phyloP scores from a whole-genome alignment of 2,888 invertebrate genomes.

The Meghimatium bilineatum region DNA sequence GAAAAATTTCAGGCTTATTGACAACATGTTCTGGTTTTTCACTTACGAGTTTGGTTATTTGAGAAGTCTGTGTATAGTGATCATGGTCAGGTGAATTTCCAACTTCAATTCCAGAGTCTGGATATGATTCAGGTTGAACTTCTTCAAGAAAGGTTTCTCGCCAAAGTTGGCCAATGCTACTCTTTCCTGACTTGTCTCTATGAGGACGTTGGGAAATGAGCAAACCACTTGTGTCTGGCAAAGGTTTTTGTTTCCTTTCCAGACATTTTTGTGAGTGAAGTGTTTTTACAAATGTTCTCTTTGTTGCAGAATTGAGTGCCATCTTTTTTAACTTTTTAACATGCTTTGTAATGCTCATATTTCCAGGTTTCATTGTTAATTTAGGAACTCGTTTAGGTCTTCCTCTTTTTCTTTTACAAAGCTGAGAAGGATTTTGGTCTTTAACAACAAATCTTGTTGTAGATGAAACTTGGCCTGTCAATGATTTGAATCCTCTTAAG shows the following conservation, averaged over 20 bases:
- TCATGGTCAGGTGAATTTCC: slow-evolving; percentile 46
- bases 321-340: slow-evolving; percentile 40
- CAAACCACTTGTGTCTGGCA: slow-evolving; percentile 2
- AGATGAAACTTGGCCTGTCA: background rate
- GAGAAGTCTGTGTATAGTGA: background rate
- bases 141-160: slow-evolving; percentile 43
- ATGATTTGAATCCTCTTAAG: slow-evolving; percentile 15
- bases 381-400: slow-evolving; percentile 22
- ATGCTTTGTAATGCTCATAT: slow-evolving; percentile 11
- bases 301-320: slow-evolving; percentile 31
- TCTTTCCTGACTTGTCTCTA: slow-evolving; percentile 45
- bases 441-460: background rate
- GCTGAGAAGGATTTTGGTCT: background rate
- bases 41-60: background rate
- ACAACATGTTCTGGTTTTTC: background rate
- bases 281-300: slow-evolving; percentile 26
- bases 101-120: slow-evolving; percentile 48
- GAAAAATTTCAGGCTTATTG: slow-evolving; percentile 5
- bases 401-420: slow-evolving; percentile 32
- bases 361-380: slow-evolving; percentile 4
- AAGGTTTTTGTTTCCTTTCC: slow-evolving; percentile 6
- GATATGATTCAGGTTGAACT: slow-evolving; percentile 39
- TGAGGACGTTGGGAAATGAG: slow-evolving; percentile 46
- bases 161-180: slow-evolving; percentile 48
- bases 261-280: background rate